Evolutionary conservation across 1,140 invertebrate genomes (phyloP), one percentile per base, ranked within the genome.

Genomic region (Dreissena polymorpha): DNA sequence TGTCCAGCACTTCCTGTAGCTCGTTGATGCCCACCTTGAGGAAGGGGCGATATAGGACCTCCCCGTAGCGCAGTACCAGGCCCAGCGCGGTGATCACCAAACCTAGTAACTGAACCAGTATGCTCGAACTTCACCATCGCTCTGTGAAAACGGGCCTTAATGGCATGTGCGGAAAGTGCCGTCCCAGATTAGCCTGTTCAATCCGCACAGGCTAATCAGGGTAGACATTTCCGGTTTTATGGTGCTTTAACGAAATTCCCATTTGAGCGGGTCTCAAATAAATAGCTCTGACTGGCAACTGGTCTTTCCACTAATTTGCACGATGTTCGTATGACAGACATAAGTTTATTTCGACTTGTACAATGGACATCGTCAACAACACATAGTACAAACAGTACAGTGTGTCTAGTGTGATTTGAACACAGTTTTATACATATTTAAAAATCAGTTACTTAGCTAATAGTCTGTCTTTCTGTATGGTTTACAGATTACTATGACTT

Each of bases 1-100:
- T 50, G 12, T 51, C 29, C 0, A 82, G 23, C 6, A 50, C 70
- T 3, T 74, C 57, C 18, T 73, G n/a, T 12, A 82, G 69, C 14
- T 73, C 18, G 25, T 74, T 27, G 57, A 73, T 82, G 14, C 70
- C 79, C n/a, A 53, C 65, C 39, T 73, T 53, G 18, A 82, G 64
- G 21, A 82, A 64, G 18, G 79, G 79, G 39, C 57, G 63, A 27
- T 82, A 82, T 7, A 82, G 5, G 1, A 71, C n/a, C 21, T 63
- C n/a, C 7, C 60, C 79, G 39, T 64, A 82, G 0, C 79, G 70
- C 12, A 82, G 51, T 21, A 82, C 29, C 14, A 82, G 74, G 13
- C 79, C 79, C 23, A 50, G n/a, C 29, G 27, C 53, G 13, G 71
- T 74, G 6, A 82, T 49, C 5, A 10, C 71, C 29, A 82, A n/a